A percentile compares a stretch with the other conserved stretches of the same genome.
phyloP scores from a whole-genome alignment of 2,797 vertebrate species.

The Euthynnus affinis region DNA sequence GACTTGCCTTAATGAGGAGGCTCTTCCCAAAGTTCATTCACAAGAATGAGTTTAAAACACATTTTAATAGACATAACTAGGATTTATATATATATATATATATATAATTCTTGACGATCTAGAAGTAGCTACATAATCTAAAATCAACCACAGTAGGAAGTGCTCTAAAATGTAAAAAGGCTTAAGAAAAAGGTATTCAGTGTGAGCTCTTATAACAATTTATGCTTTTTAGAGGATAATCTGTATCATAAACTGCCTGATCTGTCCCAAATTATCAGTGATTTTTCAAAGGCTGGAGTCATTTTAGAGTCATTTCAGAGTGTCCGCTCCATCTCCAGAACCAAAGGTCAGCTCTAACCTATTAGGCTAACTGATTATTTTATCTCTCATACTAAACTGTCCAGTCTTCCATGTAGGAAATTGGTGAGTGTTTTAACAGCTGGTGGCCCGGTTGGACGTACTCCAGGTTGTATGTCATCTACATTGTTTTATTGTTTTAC shows the following conservation, averaged over 20 bases:
- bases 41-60: not conserved
- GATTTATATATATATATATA: too few species aligned
- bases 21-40: slow-evolving; percentile 4
- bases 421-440: not conserved
- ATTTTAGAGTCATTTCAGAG: not conserved
- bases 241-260: not conserved
- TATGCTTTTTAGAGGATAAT: not conserved
- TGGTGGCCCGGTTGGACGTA: not conserved
- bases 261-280: not conserved
- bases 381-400: not conserved
- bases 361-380: not conserved
- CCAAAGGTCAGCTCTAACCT: not conserved
- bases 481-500: not conserved
- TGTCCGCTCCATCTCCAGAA: not conserved
- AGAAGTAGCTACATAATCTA: not conserved
- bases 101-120: not conserved
- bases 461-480: slow-evolving; percentile 6
- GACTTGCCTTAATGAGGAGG: slow-evolving; percentile 12
- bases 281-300: not conserved
- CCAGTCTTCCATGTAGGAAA: not conserved
- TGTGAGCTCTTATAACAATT: not conserved
- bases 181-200: not conserved
- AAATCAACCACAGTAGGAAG: not conserved
- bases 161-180: not conserved
- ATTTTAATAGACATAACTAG: not conserved